Base-by-base conservation (phyloP, 2,797 vertebrate genomes). In the Chiroxiphia lanceolata region DNA sequence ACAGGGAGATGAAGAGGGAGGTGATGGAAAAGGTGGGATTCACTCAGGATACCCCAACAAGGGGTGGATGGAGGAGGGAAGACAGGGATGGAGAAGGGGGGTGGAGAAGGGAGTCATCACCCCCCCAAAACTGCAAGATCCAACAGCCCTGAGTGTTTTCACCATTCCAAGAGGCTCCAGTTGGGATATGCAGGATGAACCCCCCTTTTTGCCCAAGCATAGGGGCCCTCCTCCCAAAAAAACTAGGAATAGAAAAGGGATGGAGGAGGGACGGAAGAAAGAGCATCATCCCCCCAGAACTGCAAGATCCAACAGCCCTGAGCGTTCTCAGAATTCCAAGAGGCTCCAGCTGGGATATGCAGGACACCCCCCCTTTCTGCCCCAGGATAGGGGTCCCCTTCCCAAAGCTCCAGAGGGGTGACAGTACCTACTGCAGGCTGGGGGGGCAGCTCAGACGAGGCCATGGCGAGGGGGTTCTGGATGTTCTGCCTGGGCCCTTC, bases 391-490 rank as follows among this genome's bases (percentile, higher is more conserved):
- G 44, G 26, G 15, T 18, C 5, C 23, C 2, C 1, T 4, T 11
- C 26, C 26, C 16, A 13, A 15, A 29, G 45, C 13, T 44, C 53
- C 7, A 1, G 34, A 0, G 6, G 9, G 59, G 51, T 64, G 64
- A 92, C 92, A 4, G 59, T 98, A 98, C 98, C 98, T 98, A 86
- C 17, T 85, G 96, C 94, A 10, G 97, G 95, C 53, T 82, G 88
- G 21, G 95, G 91, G 54, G 96, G 78, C 70, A 90, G 90, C 76
- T 82, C 87, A 5, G 95, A 97, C 22, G 98, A 97, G 89, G 97
- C 97, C 98, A 98, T 98, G 87, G 94, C 15, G 9, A 40, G 1
- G 40, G 96, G 88, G 61, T 63, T n/a, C 26, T 67, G 10, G 81
- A 77, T 31, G 71, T 75, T 94, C 96, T 50, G 19, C 27, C 53